Evolutionary conservation across 2,113 vertebrate genomes (phyloP), one percentile per base, ranked within the genome.

Genomic region (Paradisaea rubra): DNA sequence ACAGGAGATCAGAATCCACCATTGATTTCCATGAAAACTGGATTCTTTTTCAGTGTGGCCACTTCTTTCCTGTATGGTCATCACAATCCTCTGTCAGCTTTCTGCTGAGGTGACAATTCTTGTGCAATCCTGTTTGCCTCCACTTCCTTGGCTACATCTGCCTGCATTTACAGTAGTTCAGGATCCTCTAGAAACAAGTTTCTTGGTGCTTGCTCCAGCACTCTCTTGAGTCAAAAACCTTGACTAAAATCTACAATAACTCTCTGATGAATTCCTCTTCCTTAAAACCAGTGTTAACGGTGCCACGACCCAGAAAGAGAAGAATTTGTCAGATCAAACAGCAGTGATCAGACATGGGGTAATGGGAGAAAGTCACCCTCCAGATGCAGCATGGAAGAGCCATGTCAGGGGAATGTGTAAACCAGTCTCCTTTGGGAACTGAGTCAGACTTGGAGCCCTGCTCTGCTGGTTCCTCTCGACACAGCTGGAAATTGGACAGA

Each of bases 61-160:
- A 23, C 15, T 70, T 35, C 56, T 81, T 86, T 64, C 52, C n/a
- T 65, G 17, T 21, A 20, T 7, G 28, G 30, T n/a, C 56, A 45
- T n/a, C 0, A 0, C 60, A 73, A 6, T 24, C 21, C 65, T 81
- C 59, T 59, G 39, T 35, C 28, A 52, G 0, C 14, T 73, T 70
- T 47, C 59, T 63, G 78, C 80, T 70, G 76, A 83, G 42, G 64
- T 63, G 68, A 77, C 39, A 37, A 20, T 65, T 63, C 21, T 10
- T 15, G 15, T 14, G 12, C 19, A 39, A 20, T n/a, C 16, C 37
- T 57, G 8, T 21, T 92, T 3, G 0, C 54, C 52, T 50, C 49
- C 41, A 68, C 16, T 52, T 86, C 52, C 41, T 59, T 44, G 27
- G 12, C 44, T 66, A 33, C 35, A 27, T 41, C 28, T 84, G 25